These are phyloP conservation scores for Tetragnatha montana DNA, from an alignment of 2,888 invertebrate species.

Conservation along the genomic window DNA sequence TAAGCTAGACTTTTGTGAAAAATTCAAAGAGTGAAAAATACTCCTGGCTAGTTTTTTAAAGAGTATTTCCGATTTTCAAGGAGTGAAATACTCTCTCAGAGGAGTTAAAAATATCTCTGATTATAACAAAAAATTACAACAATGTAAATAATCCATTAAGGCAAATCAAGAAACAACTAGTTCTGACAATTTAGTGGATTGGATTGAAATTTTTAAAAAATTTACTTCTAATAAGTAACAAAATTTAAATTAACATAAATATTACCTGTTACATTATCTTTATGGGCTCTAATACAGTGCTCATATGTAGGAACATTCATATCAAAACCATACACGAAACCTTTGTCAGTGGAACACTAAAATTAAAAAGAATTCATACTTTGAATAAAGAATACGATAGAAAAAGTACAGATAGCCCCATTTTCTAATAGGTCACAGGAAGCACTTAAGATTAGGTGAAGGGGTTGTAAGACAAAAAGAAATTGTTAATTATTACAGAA, in stretches of 20 bases:
- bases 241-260: conserved; percentile 2
- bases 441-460: background rate
- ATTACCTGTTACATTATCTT: conserved; percentile 88
- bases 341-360: conserved; percentile 79
- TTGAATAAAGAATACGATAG: conserved; percentile 10
- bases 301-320: conserved; percentile 81
- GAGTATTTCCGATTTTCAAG: no score
- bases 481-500: background rate
- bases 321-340: conserved; percentile 85
- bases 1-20: no score
- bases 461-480: background rate
- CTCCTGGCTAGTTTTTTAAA: no score
- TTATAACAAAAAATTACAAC: background rate
- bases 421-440: background rate
- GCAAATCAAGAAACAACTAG: background rate
- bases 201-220: background rate
- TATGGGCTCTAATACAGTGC: conserved; percentile 87
- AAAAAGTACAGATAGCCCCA: background rate
- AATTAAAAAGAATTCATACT: conserved; percentile 63
- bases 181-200: no score
- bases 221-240: background rate
- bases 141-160: background rate
- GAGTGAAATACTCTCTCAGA: no score
- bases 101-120: no score
- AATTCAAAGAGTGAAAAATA: no score